Percentiles rank a stretch among this genome's conserved stretches.
Evolutionary conservation across 1,140 invertebrate species (phyloP).

Genomic region (Pseudachorutes palmiensis): DNA sequence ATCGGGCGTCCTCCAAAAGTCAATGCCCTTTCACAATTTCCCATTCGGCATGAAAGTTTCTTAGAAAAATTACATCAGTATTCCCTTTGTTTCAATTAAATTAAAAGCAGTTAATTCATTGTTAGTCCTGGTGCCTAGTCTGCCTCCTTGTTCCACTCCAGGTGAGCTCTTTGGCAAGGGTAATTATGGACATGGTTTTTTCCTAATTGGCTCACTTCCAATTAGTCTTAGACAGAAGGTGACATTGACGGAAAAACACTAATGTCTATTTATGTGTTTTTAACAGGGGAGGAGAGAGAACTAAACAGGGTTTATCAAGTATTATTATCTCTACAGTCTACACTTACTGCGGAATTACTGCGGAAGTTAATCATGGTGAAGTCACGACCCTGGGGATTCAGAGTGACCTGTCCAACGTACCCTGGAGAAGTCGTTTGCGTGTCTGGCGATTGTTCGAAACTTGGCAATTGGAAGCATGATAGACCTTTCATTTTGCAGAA

Average conservation of each 20-base stretch:
- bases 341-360: not conserved
- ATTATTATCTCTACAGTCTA: not conserved
- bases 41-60: too few species aligned
- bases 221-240: not conserved
- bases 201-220: not conserved
- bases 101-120: too few species aligned
- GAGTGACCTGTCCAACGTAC: conserved; percentile 42
- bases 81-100: too few species aligned
- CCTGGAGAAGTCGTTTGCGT: conserved; percentile 46
- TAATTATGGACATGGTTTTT: too few species aligned
- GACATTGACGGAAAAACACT: not conserved
- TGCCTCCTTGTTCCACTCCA: too few species aligned
- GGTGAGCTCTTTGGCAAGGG: too few species aligned
- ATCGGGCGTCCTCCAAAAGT: too few species aligned
- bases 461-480: conserved; percentile 48
- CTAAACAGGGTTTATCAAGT: not conserved
- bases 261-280: not conserved
- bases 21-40: too few species aligned
- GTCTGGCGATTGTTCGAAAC: conserved; percentile 45
- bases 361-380: not conserved
- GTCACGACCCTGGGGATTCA: conserved; percentile 38
- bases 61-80: too few species aligned
- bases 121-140: too few species aligned
- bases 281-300: not conserved
- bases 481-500: conserved; percentile 39